Evolutionary conservation across 2,113 vertebrate genomes (phyloP), one percentile per base, ranked within the genome.

Genomic region (Ornithorhynchus anatinus): DNA sequence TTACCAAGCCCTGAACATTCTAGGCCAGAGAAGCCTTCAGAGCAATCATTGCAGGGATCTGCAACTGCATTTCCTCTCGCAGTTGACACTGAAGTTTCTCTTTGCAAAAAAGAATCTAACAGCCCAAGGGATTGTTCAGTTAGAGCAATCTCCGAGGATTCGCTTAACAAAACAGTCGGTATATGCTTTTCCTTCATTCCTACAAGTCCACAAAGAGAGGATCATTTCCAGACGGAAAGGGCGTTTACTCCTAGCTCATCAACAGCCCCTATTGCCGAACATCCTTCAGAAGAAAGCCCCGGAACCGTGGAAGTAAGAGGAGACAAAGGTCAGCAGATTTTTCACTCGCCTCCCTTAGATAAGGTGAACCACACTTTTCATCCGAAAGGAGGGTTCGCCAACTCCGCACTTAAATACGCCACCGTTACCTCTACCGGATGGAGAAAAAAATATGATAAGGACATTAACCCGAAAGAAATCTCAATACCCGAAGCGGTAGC

Each of bases 21-120:
- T 16, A 73, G 45, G 23, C 63, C 66, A 61, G 60, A 52, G 4
- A 45, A 44, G 43, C 56, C 78, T 58, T 56, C 47, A 14, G 56
- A 20, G 39, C 56, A n/a, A 36, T 19, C 48, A 4, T 53, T 59
- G 45, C 37, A 63, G 66, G 78, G 75, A 78, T 58, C 61, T 37
- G 38, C 38, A 72, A 52, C 43, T 32, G 48, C 43, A 29, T 40
- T 48, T 74, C 65, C 81, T 72, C 63, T 60, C 19, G 13, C 3
- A 10, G 38, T 33, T 17, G 59, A 64, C 22, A 12, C 77, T 79
- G 73, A 62, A 29, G 45, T 52, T 85, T 71, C 72, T 82, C 57
- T 67, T 60, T 8, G 9, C 52, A 71, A 58, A 19, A 45, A 44
- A 53, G 78, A 75, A 25, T 39, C 69, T 48, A 48, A 74, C 48